These are phyloP conservation scores for Phymorhynchus buccinoides DNA, from an alignment of 1,140 invertebrate species.

Conservation along the genomic window DNA sequence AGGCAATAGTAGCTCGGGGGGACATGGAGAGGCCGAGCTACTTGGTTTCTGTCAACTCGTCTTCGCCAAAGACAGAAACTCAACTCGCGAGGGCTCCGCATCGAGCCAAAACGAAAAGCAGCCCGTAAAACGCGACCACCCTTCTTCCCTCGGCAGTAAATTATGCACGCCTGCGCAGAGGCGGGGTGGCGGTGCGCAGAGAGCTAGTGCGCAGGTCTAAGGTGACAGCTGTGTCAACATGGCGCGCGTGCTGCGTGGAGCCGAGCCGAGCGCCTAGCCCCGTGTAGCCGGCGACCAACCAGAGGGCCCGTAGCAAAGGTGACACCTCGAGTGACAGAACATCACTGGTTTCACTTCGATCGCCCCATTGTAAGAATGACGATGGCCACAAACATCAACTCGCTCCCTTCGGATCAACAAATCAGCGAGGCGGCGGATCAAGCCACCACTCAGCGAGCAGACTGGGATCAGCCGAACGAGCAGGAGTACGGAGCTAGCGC, in stretches of 20 bases:
- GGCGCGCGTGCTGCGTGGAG: constrained; percentile 66
- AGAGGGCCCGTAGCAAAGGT: constrained; percentile 70
- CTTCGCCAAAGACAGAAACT: constrained; percentile 31
- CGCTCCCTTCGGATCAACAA: constrained; percentile 73
- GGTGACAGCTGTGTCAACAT: constrained; percentile 73
- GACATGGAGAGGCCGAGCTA: not conserved
- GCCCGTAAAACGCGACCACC: constrained; percentile 44
- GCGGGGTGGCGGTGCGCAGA: constrained; percentile 64
- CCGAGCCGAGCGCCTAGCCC: too few species aligned
- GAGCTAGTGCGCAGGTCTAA: constrained; percentile 67
- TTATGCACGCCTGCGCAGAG: constrained; percentile 67
- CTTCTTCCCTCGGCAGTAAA: constrained; percentile 56
- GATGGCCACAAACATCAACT: constrained; percentile 75
- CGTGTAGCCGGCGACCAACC: too few species aligned
- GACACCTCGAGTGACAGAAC: constrained; percentile 71
- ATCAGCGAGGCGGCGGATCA: constrained; percentile 69
- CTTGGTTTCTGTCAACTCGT: constrained; percentile 32
- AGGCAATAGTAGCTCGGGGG: not conserved
- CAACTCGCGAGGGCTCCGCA: constrained; percentile 31
- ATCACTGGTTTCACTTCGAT: constrained; percentile 72
- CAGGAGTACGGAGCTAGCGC: constrained; percentile 52
- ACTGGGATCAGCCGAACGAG: constrained; percentile 47
- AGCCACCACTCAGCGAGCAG: constrained; percentile 56
- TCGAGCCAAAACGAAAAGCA: constrained; percentile 39
- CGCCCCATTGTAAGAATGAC: constrained; percentile 72